Evolutionary conservation across 2,797 vertebrate genomes (phyloP), one percentile per base, ranked within the genome.

Genomic region (Falco peregrinus): DNA sequence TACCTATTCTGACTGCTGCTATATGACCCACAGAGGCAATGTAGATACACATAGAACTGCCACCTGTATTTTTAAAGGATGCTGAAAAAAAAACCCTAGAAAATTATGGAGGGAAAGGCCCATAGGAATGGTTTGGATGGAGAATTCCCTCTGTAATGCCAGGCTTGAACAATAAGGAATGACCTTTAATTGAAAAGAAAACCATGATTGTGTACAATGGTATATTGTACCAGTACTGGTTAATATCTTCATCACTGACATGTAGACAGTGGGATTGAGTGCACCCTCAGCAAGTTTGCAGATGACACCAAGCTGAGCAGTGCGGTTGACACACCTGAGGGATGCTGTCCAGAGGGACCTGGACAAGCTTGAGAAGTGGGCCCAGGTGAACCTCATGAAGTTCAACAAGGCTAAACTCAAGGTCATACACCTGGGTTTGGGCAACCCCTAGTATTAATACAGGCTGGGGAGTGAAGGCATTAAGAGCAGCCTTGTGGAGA

Each of bases 381-480:
- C 6, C 31, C 2, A 0, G 18, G 28, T 22, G 43, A 85, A 53
- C 29, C 1, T 67, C 16, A 33, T 33, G 31, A 64, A 4, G 16
- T 81, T 80, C 29, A 53, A 29, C 41, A 84, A 53, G 50, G 45
- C 39, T 20, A 51, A 29, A 14, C 64, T 6, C 26, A 41, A 41
- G 41, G 41, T 41, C 41, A 14, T 90, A 20, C 24, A 20, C 5
- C 5, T 65, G 26, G 5, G 3, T 35, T 1, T 5, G 41, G 13
- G 3, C 22, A 78, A 22, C 2, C 31, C 5, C 9, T 1, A 0
- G 5, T 33, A 33, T 8, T 16, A 18, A 0, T 63, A 43, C 11
- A 50, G 13, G 18, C 37, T 59, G 21, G 16, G 16, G 6, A 9
- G 51, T 50, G 22, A 77, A 24, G 11, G 48, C 25, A 43, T 50